Conservation (phyloP, 2,888 invertebrate species). For the Siphlonurus alternatus region DNA sequence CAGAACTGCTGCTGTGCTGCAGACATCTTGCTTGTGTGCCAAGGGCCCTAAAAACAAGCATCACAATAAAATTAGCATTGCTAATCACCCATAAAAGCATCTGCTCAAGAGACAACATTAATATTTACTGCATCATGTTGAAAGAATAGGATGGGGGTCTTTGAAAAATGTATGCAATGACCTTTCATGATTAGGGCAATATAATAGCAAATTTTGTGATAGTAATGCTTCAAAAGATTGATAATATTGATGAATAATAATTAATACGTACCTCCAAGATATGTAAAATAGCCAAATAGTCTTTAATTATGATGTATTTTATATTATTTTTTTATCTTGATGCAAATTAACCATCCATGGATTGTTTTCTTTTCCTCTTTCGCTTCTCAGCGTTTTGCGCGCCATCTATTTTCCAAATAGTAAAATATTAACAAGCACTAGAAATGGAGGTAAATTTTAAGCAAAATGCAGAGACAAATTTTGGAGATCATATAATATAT, state of each 20-base stretch:
- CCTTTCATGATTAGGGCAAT: neutral
- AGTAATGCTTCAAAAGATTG: neutral
- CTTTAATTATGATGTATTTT: neutral
- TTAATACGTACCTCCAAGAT: neutral
- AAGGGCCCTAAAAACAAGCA: neutral
- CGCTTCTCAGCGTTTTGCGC: neutral
- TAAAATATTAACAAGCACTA: too few species aligned
- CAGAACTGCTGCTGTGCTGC: slow-evolving; percentile 53
- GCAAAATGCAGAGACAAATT: too few species aligned
- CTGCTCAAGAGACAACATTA: neutral
- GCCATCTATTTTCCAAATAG: neutral
- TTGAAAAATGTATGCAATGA: neutral
- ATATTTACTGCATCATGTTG: neutral
- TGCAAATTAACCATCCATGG: neutral
- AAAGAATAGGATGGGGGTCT: neutral
- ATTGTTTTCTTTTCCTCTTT: slow-evolving; percentile 2
- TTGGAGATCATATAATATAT: too few species aligned
- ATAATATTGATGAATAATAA: neutral
- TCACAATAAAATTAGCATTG: neutral
- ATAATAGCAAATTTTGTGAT: neutral
- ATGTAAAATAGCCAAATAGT: neutral
- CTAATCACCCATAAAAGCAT: neutral
- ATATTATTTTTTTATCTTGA: neutral
- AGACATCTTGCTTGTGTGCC: neutral
- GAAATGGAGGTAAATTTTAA: too few species aligned